phyloP scores from a whole-genome alignment of 2,888 invertebrate genomes.

The Scrobipalpa costella region DNA sequence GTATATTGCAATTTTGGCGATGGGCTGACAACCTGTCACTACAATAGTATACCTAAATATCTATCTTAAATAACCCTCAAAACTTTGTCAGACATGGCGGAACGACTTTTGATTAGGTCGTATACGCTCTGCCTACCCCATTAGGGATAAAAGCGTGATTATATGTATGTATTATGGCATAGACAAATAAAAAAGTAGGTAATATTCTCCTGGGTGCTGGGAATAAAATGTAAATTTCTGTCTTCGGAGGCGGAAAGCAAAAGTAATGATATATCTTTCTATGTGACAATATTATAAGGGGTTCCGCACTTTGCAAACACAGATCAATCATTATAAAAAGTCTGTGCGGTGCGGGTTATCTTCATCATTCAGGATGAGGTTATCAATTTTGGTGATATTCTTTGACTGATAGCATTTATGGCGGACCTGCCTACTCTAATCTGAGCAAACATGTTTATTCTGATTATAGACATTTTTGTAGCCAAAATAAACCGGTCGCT shows the following conservation, averaged over 20 bases:
- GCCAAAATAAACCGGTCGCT: conserved; percentile 68
- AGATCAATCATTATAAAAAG: conserved; percentile 8
- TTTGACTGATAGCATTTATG: conserved; percentile 2
- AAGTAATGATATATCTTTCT: too few relatives aligned
- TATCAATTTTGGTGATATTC: conserved; percentile 1
- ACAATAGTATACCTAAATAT: too few relatives aligned
- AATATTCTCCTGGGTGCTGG: background rate
- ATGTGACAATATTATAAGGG: background rate
- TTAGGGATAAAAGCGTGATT: too few relatives aligned
- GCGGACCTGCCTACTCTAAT: background rate
- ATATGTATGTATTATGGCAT: too few relatives aligned
- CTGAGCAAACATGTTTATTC: background rate
- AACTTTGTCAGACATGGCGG: too few relatives aligned
- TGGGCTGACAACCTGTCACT: too few relatives aligned
- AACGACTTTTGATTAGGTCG: too few relatives aligned
- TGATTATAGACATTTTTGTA: conserved; percentile 41
- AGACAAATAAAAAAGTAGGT: background rate
- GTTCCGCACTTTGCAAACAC: conserved; percentile 6
- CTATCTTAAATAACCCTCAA: too few relatives aligned
- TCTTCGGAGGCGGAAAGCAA: background rate
- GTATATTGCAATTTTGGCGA: too few relatives aligned
- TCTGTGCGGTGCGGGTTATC: background rate
- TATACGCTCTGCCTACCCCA: too few relatives aligned
- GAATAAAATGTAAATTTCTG: too few relatives aligned
- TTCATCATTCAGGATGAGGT: conserved; percentile 6